Conservation (phyloP, 2,797 vertebrate genomes). For the Muscicapa comitata region DNA sequence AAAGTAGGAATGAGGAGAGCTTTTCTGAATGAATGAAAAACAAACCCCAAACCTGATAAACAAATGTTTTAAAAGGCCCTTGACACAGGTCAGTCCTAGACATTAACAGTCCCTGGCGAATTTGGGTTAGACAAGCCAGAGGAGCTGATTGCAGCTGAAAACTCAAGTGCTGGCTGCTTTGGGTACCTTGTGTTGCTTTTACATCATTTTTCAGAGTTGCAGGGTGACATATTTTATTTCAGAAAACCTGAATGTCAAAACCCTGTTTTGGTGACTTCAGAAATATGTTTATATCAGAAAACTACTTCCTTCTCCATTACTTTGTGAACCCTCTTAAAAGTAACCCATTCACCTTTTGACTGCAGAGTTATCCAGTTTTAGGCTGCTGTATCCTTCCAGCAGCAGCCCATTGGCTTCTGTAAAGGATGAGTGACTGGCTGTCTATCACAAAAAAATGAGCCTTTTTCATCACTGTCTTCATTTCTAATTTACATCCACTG, state of each 20-base stretch:
- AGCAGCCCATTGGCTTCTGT: background rate
- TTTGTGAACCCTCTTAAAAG: background rate
- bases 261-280: background rate
- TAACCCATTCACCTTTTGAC: background rate
- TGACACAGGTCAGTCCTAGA: background rate
- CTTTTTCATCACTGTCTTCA: background rate
- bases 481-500: conserved; percentile 21
- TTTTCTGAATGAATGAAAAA: background rate
- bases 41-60: background rate
- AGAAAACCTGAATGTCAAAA: background rate
- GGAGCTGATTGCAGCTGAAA: background rate
- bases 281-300: background rate
- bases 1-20: accelerated
- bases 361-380: background rate
- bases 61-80: background rate
- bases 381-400: background rate
- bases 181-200: background rate
- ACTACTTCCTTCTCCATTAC: background rate
- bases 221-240: background rate
- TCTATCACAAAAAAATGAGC: background rate
- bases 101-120: background rate
- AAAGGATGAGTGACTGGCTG: background rate
- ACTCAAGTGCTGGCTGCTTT: background rate
- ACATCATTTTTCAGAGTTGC: background rate
- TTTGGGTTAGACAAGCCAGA: background rate